Percentiles rank a stretch among this genome's conserved stretches.
Evolutionary conservation across 2,113 vertebrate species (phyloP).

Genomic region (Hemibagrus wyckioides): DNA sequence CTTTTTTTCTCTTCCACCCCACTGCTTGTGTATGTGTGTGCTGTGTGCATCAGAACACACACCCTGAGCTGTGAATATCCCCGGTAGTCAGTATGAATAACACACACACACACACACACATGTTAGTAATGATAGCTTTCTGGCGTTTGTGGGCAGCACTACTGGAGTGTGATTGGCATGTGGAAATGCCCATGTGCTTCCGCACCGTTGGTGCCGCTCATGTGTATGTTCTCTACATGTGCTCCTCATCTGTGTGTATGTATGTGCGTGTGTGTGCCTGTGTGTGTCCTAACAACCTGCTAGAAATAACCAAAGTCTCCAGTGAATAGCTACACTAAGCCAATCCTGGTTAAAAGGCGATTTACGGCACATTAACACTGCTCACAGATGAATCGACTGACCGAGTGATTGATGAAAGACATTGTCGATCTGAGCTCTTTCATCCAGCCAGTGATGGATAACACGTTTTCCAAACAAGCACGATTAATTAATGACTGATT

Average conservation of each 20-base stretch:
- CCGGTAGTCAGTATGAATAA: background rate
- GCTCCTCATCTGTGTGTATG: conserved; percentile 41
- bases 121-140: conserved; percentile 36
- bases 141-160: conserved; percentile 25
- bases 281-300: conserved; percentile 10
- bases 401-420: conserved; percentile 14
- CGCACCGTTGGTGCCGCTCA: conserved; percentile 32
- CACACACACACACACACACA: conserved; percentile 22
- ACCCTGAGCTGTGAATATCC: background rate
- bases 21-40: background rate
- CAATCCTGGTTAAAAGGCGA: conserved; percentile 10
- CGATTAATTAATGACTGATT: conserved; percentile 12
- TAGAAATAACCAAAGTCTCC: background rate
- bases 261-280: background rate
- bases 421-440: background rate
- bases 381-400: conserved; percentile 19
- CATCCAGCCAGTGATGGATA: background rate
- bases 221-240: conserved; percentile 33
- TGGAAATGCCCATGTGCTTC: conserved; percentile 40
- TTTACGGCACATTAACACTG: conserved; percentile 36
- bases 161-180: conserved; percentile 47
- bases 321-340: conserved; percentile 14
- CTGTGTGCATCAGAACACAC: conserved; percentile 1
- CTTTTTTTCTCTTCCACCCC: background rate
- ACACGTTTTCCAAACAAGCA: background rate